Evolutionary conservation across 2,888 invertebrate species (phyloP).

Genomic region (Chymomyza fuscimana): DNA sequence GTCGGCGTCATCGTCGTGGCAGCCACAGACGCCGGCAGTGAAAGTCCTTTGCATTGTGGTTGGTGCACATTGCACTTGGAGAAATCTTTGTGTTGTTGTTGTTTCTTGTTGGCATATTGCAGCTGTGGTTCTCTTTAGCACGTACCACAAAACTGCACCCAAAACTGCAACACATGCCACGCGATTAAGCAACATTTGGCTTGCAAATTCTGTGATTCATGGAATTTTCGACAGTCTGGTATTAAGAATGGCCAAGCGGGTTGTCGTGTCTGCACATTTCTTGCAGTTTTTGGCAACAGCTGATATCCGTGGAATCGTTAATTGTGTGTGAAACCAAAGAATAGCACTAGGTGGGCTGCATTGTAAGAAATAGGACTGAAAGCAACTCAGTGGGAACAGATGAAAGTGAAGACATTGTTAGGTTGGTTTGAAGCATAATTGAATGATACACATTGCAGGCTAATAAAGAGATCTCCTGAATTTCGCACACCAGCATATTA

Average conservation of each 20-base stretch:
- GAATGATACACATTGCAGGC: neutral
- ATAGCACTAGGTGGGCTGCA: constrained; percentile 13
- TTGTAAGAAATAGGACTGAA: neutral
- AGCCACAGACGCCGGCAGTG: constrained; percentile 57
- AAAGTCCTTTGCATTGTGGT: constrained; percentile 75
- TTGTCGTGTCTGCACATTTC: neutral
- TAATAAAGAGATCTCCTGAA: neutral
- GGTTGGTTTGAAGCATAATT: neutral
- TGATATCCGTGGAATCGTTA: constrained; percentile 59
- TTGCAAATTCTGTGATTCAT: constrained; percentile 47
- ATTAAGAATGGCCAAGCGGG: constrained; percentile 30
- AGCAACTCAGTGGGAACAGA: constrained; percentile 4
- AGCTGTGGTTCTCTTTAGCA: constrained; percentile 51
- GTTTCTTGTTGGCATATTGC: constrained; percentile 24
- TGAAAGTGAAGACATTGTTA: neutral
- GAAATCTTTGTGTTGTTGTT: constrained; percentile 50
- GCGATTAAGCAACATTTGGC: constrained; percentile 13
- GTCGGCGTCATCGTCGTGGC: constrained; percentile 28
- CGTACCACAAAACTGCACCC: constrained; percentile 13
- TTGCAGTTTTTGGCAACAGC: constrained; percentile 49
- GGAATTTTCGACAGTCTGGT: constrained; percentile 21
- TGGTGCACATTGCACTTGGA: constrained; percentile 60
- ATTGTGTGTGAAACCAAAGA: constrained; percentile 60
- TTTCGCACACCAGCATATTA: neutral
- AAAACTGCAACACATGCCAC: constrained; percentile 49